phyloP scores from a whole-genome alignment of 2,797 vertebrate genomes.

The Vespertilio murinus region DNA sequence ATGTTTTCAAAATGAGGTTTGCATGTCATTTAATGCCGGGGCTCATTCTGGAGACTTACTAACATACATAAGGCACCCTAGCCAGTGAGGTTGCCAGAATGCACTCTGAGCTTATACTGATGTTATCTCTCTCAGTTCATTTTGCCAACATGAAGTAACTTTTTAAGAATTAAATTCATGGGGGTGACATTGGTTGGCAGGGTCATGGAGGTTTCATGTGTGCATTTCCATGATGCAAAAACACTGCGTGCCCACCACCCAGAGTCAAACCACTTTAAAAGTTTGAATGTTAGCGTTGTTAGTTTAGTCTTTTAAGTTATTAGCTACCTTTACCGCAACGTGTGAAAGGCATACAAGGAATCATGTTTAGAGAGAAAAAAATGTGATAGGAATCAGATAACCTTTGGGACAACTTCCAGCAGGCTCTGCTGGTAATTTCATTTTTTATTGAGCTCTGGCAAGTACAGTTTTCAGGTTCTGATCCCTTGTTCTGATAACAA shows the following conservation, averaged over 20 bases:
- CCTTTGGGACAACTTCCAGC: conserved; percentile 43
- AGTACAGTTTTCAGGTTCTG: conserved; percentile 5
- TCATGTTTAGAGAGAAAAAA: conserved; percentile 1
- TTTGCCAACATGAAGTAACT: neutral
- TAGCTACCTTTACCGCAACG: neutral
- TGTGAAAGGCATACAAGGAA: neutral
- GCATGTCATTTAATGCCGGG: neutral
- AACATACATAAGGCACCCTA: neutral
- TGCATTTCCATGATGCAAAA: neutral
- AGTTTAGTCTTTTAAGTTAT: conserved; percentile 23
- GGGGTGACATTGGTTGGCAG: neutral
- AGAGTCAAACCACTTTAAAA: neutral
- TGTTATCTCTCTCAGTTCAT: conserved; percentile 9
- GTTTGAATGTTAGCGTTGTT: neutral
- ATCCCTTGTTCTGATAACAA: conserved; percentile 54
- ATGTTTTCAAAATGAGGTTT: neutral
- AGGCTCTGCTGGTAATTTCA: conserved; percentile 10
- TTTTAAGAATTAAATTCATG: neutral
- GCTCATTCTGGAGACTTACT: neutral
- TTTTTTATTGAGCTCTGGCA: conserved; percentile 53
- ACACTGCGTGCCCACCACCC: neutral
- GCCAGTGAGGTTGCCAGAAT: neutral
- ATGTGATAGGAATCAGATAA: neutral
- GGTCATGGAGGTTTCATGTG: neutral
- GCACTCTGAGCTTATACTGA: neutral